Evolutionary conservation across 2,113 vertebrate genomes (phyloP), one percentile per base, ranked within the genome.

Genomic region (Bucco capensis): DNA sequence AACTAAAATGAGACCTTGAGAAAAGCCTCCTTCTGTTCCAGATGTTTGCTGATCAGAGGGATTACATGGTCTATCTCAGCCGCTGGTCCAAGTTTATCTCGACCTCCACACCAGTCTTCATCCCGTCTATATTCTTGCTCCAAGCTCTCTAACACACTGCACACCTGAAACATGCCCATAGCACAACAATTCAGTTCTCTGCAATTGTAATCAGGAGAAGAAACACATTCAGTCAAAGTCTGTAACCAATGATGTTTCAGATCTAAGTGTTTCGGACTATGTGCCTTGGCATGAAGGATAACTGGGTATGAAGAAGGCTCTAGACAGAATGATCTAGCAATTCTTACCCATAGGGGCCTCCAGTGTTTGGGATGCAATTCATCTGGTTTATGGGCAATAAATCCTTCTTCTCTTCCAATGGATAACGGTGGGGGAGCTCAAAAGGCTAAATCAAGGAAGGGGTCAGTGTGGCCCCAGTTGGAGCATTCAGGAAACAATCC

Each of bases 1-100:
- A 72, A 86, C 17, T 46, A 51, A 90, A 74, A 49, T 40, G 46
- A 91, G 42, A 98, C 98, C 98, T 98, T 98, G 35, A 98, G 98
- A 95, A 99, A 99, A 86, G 99, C 99, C 76, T 99, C 99, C 71
- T 99, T 99, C 97, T 99, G 99, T 89, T 99, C 99, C 98, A 99
- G 95, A 84, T 99, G 99, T 97, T 99, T 99, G 96, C 98, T 99
- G 98, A 99, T 99, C 92, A 99, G 98, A 56, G 99, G 99, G 19
- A 99, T 97, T 24, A 99, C 98, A 0, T 99, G 99, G 86, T 99
- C 99, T 24, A 97, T 98, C 91, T 99, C 99, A 10, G 98, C 97
- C 11, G 96, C 96, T 7, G 98, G 96, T 28, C 98, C 99, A 92
- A 99, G 96, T 77, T 99, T 99, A 81, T 99, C 99, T n/a, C 99